Conservation (phyloP, 2,888 invertebrate species). For the Frankliniella fusca region DNA sequence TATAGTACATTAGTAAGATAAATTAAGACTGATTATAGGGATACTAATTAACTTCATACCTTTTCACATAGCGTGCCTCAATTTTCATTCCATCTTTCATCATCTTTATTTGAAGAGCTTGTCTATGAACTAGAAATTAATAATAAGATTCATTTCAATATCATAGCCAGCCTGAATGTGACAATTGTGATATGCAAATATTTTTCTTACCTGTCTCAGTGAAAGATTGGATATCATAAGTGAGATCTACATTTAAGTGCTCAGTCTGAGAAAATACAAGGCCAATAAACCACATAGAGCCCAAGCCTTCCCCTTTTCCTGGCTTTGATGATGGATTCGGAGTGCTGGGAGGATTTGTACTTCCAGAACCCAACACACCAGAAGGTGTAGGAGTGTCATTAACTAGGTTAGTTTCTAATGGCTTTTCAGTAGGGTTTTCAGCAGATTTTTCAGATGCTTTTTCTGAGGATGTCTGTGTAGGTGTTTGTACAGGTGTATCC, state of each 20-base stretch:
- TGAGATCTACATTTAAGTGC: slow-evolving; percentile 87
- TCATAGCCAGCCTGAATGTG: background rate
- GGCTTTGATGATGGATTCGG: slow-evolving; percentile 29
- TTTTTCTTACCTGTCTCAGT: slow-evolving; percentile 70
- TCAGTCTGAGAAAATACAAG: slow-evolving; percentile 84
- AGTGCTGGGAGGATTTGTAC: slow-evolving; percentile 33
- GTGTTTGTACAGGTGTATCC: slow-evolving; percentile 43
- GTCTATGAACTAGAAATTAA: slow-evolving; percentile 54
- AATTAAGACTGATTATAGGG: slow-evolving; percentile 8
- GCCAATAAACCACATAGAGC: slow-evolving; percentile 98
- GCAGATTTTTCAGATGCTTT: background rate
- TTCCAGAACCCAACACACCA: slow-evolving; percentile 29
- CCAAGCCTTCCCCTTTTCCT: background rate
- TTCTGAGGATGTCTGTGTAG: background rate
- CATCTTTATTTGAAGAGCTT: slow-evolving; percentile 67
- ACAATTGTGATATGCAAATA: background rate
- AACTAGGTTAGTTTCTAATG: background rate
- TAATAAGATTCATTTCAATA: background rate
- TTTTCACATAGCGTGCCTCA: slow-evolving; percentile 83
- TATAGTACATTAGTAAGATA: slow-evolving; percentile 3
- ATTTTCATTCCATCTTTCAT: slow-evolving; percentile 71
- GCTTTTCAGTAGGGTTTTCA: background rate
- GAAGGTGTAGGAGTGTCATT: slow-evolving; percentile 36
- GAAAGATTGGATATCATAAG: slow-evolving; percentile 86
- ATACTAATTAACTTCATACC: slow-evolving; percentile 23